Percentiles rank a stretch among this genome's conserved stretches.
phyloP scores from a whole-genome alignment of 64 coral and sea anemone species.

The Platygyra sinensis region DNA sequence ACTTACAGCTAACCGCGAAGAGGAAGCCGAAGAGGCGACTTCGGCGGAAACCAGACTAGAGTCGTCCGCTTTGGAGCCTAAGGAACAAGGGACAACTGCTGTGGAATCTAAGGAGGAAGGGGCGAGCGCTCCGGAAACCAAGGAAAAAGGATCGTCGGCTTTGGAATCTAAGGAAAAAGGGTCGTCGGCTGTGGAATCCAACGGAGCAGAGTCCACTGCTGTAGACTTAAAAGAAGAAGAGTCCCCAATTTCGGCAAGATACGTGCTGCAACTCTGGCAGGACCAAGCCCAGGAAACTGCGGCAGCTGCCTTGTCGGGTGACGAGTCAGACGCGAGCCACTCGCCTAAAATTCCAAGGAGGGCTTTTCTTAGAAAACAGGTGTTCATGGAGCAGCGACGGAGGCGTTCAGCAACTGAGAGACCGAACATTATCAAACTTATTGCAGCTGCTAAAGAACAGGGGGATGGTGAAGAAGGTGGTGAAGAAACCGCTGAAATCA shows the following conservation, averaged over 20 bases:
- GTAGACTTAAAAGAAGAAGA: neutral
- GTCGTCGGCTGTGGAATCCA: neutral
- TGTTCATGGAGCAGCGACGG: slow-evolving; percentile 24
- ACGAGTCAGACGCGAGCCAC: neutral
- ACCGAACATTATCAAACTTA: slow-evolving; percentile 10
- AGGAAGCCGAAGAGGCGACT: neutral
- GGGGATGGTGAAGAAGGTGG: neutral
- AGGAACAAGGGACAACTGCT: neutral
- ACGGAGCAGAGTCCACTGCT: neutral
- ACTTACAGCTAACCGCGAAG: neutral
- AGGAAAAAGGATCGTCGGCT: neutral
- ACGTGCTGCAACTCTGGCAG: slow-evolving; percentile 28
- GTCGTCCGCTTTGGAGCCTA: neutral
- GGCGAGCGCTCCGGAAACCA: neutral
- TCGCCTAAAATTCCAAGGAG: slow-evolving; percentile 9
- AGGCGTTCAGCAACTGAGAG: slow-evolving; percentile 27
- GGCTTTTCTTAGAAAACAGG: slow-evolving; percentile 26
- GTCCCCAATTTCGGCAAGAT: slow-evolving; percentile 18
- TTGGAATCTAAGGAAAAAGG: neutral
- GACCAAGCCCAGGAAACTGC: slow-evolving; percentile 8
- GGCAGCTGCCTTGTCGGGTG: neutral
- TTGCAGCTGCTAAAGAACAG: neutral
- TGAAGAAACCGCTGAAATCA: neutral
- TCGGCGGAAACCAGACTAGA: neutral
- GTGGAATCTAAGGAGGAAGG: neutral